phyloP scores from a whole-genome alignment of 2,888 invertebrate genomes.

The Eutolmus rufibarbis region DNA sequence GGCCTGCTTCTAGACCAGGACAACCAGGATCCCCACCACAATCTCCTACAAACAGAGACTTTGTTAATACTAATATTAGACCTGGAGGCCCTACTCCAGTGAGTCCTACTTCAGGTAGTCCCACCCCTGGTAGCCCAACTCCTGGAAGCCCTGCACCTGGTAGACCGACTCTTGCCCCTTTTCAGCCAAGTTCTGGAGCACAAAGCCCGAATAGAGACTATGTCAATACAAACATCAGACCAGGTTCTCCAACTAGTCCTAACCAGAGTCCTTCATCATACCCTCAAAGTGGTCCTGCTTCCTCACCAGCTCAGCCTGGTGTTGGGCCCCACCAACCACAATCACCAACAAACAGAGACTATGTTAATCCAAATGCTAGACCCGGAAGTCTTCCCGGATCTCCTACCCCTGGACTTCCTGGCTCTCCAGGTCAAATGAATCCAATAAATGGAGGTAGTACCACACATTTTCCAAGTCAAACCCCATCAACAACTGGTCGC shows the following conservation, averaged over 20 bases:
- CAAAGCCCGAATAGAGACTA: too few species aligned
- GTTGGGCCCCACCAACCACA: neutral
- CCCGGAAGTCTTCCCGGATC: neutral
- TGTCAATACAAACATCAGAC: neutral
- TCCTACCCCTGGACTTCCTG: neutral
- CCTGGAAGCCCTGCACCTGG: neutral
- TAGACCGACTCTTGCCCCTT: neutral
- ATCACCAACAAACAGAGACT: neutral
- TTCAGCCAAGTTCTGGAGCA: neutral
- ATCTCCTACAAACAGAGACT: constrained; percentile 5
- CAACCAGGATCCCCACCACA: neutral
- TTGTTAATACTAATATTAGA: constrained; percentile 12
- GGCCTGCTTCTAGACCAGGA: neutral
- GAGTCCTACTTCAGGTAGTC: neutral
- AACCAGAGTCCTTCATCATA: constrained; percentile 14
- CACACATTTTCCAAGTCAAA: neutral
- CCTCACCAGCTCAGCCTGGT: neutral
- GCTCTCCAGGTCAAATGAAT: neutral
- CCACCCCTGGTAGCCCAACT: neutral
- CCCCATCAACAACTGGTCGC: neutral
- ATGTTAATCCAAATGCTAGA: constrained; percentile 26
- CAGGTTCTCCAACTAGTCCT: neutral
- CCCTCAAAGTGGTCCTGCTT: neutral
- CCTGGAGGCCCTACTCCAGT: neutral
- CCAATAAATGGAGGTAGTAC: neutral